Percentiles rank a stretch among this genome's conserved stretches.
Evolutionary conservation across 2,113 vertebrate genomes (phyloP).

Genomic region (Symphodus melops): DNA sequence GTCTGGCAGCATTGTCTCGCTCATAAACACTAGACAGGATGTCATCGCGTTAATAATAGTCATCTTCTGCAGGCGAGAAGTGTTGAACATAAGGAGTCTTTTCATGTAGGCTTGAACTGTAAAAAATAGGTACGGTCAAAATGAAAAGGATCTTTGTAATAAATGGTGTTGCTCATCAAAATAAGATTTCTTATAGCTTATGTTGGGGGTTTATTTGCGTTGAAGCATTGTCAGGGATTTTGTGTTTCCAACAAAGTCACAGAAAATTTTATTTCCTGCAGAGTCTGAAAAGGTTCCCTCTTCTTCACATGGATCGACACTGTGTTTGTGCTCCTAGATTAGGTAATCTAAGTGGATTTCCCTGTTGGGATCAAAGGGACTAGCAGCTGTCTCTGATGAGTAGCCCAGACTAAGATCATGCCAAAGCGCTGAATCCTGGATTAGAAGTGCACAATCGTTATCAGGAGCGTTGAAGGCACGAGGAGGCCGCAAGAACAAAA

Average conservation of each 20-base stretch:
- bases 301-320: conserved; percentile 41
- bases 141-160: no score
- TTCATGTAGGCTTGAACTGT: conserved; percentile 5
- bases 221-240: background rate
- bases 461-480: background rate
- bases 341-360: conserved; percentile 80
- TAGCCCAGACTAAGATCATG: conserved; percentile 64
- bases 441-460: conserved; percentile 55
- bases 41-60: conserved; percentile 58
- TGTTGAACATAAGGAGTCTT: conserved; percentile 15
- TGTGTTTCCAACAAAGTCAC: background rate
- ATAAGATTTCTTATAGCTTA: background rate
- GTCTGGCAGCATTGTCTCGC: conserved; percentile 51
- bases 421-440: conserved; percentile 80
- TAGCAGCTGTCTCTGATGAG: conserved; percentile 77
- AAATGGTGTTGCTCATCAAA: background rate
- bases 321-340: conserved; percentile 67
- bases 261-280: conserved; percentile 15
- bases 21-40: conserved; percentile 44
- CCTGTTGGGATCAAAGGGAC: conserved; percentile 76
- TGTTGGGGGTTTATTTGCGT: no score
- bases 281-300: conserved; percentile 4
- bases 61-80: conserved; percentile 23
- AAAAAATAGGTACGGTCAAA: no score
- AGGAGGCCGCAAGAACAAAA: conserved; percentile 23